Percentiles rank a stretch among this genome's conserved stretches.
These are phyloP conservation scores for Brachionus manjavacas DNA, from an alignment of 1,140 invertebrate genomes.

Conservation along the genomic window DNA sequence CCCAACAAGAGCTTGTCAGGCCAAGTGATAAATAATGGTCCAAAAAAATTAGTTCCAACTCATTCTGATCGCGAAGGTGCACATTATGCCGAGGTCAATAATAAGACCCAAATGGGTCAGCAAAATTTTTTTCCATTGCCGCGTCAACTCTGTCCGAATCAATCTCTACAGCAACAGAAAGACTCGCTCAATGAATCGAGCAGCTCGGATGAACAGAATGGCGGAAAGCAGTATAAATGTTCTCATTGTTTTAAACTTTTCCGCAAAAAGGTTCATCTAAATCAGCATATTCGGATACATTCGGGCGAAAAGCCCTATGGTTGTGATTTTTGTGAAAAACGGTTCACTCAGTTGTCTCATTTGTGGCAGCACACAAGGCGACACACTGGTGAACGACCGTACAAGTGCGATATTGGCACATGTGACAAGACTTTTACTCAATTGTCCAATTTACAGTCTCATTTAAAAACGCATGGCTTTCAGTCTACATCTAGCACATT, in stretches of 20 bases:
- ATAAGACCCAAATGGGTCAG: background rate
- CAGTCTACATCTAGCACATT: background rate
- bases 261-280: constrained; percentile 52
- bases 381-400: constrained; percentile 61
- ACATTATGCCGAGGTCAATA: background rate
- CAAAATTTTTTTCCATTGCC: background rate
- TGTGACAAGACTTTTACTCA: constrained; percentile 60
- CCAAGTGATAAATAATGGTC: background rate
- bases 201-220: constrained; percentile 31
- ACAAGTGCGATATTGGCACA: constrained; percentile 53
- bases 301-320: constrained; percentile 55
- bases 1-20: background rate
- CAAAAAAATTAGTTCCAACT: background rate
- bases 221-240: constrained; percentile 54
- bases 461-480: constrained; percentile 30
- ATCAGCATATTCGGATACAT: constrained; percentile 48
- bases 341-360: constrained; percentile 87
- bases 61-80: background rate
- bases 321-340: constrained; percentile 79
- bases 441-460: constrained; percentile 41
- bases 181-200: background rate
- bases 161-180: background rate
- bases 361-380: constrained; percentile 73
- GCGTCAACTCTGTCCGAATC: background rate
- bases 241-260: constrained; percentile 54